Evolutionary conservation across 2,113 vertebrate genomes (phyloP).

Genomic region (Eubucco bourcierii): DNA sequence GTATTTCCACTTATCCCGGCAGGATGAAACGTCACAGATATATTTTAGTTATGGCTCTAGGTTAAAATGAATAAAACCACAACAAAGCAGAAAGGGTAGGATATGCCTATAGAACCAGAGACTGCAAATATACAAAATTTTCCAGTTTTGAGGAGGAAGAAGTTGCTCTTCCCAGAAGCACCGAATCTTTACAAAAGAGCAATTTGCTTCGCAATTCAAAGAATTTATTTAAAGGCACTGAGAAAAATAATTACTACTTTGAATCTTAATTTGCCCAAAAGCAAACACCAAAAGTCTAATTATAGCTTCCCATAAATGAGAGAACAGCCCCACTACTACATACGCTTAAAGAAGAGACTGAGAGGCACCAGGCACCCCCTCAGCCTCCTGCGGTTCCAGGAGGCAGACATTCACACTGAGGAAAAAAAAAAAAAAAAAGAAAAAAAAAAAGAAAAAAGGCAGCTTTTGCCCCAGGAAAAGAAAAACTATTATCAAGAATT

Average conservation of each 20-base stretch:
- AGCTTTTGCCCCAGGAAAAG: not conserved
- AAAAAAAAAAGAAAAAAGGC: not conserved
- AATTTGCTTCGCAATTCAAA: constrained; percentile 49
- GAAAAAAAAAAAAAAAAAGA: not conserved
- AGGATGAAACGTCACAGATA: constrained; percentile 55
- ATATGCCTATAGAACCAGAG: not conserved
- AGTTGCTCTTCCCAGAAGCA: constrained; percentile 27
- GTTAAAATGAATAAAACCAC: constrained; percentile 63
- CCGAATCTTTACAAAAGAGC: constrained; percentile 32
- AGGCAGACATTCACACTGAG: accelerated
- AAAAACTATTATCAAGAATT: not conserved
- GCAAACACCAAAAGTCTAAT: constrained; percentile 66
- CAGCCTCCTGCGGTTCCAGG: not conserved
- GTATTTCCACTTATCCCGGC: constrained; percentile 48
- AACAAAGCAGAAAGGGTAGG: constrained; percentile 53
- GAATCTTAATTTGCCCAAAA: constrained; percentile 65
- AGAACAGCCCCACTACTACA: constrained; percentile 2
- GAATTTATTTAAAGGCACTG: constrained; percentile 54
- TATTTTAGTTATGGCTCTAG: constrained; percentile 53
- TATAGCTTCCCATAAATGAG: constrained; percentile 43
- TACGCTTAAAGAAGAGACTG: not conserved
- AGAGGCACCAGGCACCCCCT: accelerated
- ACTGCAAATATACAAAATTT: constrained; percentile 9
- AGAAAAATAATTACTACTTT: constrained; percentile 60
- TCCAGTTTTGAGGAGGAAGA: constrained; percentile 38